Base-by-base conservation (phyloP, 2,888 invertebrate species). In the Limnephilus marmoratus region DNA sequence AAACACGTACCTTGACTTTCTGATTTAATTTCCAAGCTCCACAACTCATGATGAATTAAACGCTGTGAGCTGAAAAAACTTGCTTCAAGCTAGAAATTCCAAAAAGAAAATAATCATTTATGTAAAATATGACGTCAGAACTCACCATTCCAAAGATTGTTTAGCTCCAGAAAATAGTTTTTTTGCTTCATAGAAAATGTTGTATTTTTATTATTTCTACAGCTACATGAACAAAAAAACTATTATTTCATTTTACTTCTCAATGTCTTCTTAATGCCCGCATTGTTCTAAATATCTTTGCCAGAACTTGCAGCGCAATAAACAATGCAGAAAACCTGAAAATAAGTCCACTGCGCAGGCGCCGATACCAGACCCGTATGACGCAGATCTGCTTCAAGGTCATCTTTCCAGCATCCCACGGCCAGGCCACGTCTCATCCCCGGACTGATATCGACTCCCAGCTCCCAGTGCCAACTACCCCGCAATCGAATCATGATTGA, bases 321-420 rank as follows among this genome's bases (percentile, higher is more conserved):
- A 82, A 34, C 82, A 82, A 82, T 82, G 82, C 82, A 82, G 82
- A 82, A 82, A 82, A 82, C 31, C 18, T 31, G 29, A 31, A 68
- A 68, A n/a, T 13, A 82, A 82, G 34, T 13, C 1, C 13, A 15
- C 0, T 34, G 82, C 82, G 82, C 82, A 82, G 13, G 82, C 82
- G 82, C 82, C 31, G 18, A 82, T 82, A 18, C 34, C 13, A 34
- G 82, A 34, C 29, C 34, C 15, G 24, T 68, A 34, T 82, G 82
- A 82, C 82, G 82, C 82, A 82, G 82, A 82, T 29, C 31, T 34
- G 18, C 5, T 13, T 13, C 82, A 82, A 82, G 82, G 82, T 31
- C 34, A 82, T 34, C 29, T 81, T 31, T 31, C 29, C 82, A 82
- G 82, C 82, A 82, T 31, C 31, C 34, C 34, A 31, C 82, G 13